Conservation (phyloP, 1,140 invertebrate genomes). For the Arctopsyche grandis region DNA sequence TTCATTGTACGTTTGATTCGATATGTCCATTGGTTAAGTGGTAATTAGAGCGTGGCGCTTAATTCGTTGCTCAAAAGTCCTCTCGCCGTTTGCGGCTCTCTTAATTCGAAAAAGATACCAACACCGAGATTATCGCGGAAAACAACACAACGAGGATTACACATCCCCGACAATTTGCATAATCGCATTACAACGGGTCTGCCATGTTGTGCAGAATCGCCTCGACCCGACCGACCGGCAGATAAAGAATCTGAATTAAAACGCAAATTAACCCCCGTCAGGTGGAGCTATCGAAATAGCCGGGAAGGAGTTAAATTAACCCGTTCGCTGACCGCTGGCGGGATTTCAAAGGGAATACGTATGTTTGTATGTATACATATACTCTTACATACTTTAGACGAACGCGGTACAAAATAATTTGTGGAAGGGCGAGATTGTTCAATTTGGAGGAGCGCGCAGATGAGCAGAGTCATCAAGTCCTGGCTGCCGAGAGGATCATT, state of each 20-base stretch:
- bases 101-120: slow-evolving; percentile 6
- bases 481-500: slow-evolving; percentile 45
- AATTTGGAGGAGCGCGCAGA: neutral
- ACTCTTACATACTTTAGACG: neutral
- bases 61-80: too few species aligned
- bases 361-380: neutral
- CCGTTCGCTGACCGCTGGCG: too few species aligned
- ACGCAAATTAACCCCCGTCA: neutral
- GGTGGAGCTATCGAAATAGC: neutral
- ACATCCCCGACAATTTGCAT: slow-evolving; percentile 18
- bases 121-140: slow-evolving; percentile 23
- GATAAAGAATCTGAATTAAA: too few species aligned
- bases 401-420: slow-evolving; percentile 13
- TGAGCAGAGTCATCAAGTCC: slow-evolving; percentile 14
- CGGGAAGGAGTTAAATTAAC: neutral
- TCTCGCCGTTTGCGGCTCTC: too few species aligned
- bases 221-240: neutral
- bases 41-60: too few species aligned
- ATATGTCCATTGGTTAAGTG: too few species aligned
- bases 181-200: slow-evolving; percentile 30
- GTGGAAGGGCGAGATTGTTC: slow-evolving; percentile 20
- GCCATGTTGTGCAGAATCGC: too few species aligned
- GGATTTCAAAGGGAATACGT: neutral
- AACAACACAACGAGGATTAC: slow-evolving; percentile 13
- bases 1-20: too few species aligned